Percentiles rank a stretch among this genome's conserved stretches.
Conservation (phyloP, 2,888 invertebrate genomes). For the Spatulosminthurus flaviceps region DNA sequence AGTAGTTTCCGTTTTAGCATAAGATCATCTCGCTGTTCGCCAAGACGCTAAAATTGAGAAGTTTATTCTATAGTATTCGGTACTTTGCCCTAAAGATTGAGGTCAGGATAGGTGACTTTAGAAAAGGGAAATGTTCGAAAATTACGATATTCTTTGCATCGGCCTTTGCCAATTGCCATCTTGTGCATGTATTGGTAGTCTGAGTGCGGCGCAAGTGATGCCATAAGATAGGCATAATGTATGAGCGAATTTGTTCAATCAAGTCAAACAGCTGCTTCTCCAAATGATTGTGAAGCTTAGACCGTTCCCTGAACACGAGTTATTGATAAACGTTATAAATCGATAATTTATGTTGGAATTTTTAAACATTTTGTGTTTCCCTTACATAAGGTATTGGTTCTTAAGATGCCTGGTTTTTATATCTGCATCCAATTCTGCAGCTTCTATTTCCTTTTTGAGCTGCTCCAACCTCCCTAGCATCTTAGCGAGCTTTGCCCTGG, state of each 20-base stretch:
- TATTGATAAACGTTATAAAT: background rate
- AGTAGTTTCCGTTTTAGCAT: constrained; percentile 56
- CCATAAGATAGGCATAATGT: constrained; percentile 60
- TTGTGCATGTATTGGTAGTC: constrained; percentile 52
- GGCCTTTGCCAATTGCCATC: constrained; percentile 56
- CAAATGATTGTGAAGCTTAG: constrained; percentile 59
- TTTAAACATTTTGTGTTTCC: background rate
- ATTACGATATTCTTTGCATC: constrained; percentile 58
- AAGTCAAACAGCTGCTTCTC: constrained; percentile 57
- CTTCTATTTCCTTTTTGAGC: constrained; percentile 57
- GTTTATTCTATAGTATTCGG: too few relatives aligned
- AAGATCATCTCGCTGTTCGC: constrained; percentile 53
- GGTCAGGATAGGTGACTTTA: too few relatives aligned
- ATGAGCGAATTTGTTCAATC: constrained; percentile 55
- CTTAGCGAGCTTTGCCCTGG: constrained; percentile 57
- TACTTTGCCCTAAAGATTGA: too few relatives aligned
- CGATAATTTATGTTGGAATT: background rate
- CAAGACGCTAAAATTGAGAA: constrained; percentile 47
- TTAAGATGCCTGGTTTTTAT: constrained; percentile 60
- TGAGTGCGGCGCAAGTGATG: constrained; percentile 56
- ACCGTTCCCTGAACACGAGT: constrained; percentile 54
- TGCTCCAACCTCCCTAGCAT: constrained; percentile 54
- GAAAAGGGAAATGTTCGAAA: background rate
- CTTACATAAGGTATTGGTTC: constrained; percentile 60
- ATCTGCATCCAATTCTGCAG: constrained; percentile 58